Base-by-base conservation (phyloP, 2,888 invertebrate species). In the Orthosia cruda region DNA sequence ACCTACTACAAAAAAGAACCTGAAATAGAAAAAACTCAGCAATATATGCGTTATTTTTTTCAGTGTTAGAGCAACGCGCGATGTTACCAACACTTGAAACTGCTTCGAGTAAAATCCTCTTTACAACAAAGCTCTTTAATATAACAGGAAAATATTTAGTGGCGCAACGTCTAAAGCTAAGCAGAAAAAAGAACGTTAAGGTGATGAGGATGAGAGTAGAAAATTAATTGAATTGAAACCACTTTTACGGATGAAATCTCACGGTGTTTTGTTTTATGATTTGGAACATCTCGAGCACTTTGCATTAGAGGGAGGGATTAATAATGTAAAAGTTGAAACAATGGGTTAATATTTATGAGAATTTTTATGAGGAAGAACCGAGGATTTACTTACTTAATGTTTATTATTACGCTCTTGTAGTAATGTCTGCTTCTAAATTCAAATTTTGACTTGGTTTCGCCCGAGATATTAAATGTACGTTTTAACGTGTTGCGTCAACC, bases 81-180 rank as follows among this genome's bases (percentile, higher is more conserved):
- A 50, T 64, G 77, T 64, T 74, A 49, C 59, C 66, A 64, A 68
- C 88, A 87, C 86, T 86, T 83, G 62, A 81, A 76, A 78, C 71
- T 63, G 67, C 75, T 72, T 70, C 64, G 32, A 71, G 73, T 67
- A 65, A 77, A 87, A 87, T 86, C 84, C 79, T 79, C 72, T 81
- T 81, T 83, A 77, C 64, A 83, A 87, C 74, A 83, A 87, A 83
- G 74, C 75, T 83, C 77, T 83, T 87, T 77, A 83, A 81, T 87
- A 80, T 81, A 85, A 76, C 67, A 68, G 63, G 63, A 65, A 67
- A 79, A 73, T 78, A 76, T 76, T 78, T 68, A 72, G 68, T 71
- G 58, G 54, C 58, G 32, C 57, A 59, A n/a, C 61, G 58, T 74
- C 75, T 84, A 47, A 68, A 72, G 84, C 47, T 70, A 57, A 63